Base-by-base conservation (phyloP, 1,140 invertebrate species). In the Calephelis virginiensis region DNA sequence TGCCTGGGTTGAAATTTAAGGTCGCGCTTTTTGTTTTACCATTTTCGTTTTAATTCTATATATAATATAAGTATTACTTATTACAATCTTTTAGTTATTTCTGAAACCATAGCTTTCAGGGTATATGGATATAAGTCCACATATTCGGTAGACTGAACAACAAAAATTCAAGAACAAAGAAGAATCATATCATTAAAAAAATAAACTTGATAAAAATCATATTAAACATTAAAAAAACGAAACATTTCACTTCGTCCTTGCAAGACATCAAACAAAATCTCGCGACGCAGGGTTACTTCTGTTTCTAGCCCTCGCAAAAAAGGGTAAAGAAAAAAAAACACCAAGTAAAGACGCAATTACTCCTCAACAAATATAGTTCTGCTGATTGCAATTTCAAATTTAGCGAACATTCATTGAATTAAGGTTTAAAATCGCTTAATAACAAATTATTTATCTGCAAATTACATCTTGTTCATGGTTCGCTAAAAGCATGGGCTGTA, bases 291-390 rank as follows among this genome's bases (percentile, higher is more conserved):
- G 81, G 81, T 76, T 72, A 72, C 72, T 78, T 78, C 68, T 66
- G 70, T 75, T 71, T 68, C 73, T 64, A 76, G 69, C 82, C 84
- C 82, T 85, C 74, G 73, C 71, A 65, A 76, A 82, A 78, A 78
- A 78, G 76, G 72, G 74, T 80, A 78, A 68, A 75, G 84, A 90
- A 88, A 88, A 90, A 83, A 78, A 73, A 75, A 43, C 40, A 43
- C 74, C 74, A 77, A 76, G 76, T 75, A 82, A 90, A 90, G 87
- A 90, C 85, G 85, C 82, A 90, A 90, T 88, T 90, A 87, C 73
- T 82, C 67, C 80, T 86, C 71, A 61, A 70, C 85, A 77, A 85
- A 70, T 11, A 64, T 78, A 68, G 47, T 10, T 56, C 60, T 74
- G 63, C 77, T 8, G 12, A 64, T 43, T 17, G 12, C 12, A 38